Base-by-base conservation (phyloP, 2,113 vertebrate species). In the Apodemus speciosus region DNA sequence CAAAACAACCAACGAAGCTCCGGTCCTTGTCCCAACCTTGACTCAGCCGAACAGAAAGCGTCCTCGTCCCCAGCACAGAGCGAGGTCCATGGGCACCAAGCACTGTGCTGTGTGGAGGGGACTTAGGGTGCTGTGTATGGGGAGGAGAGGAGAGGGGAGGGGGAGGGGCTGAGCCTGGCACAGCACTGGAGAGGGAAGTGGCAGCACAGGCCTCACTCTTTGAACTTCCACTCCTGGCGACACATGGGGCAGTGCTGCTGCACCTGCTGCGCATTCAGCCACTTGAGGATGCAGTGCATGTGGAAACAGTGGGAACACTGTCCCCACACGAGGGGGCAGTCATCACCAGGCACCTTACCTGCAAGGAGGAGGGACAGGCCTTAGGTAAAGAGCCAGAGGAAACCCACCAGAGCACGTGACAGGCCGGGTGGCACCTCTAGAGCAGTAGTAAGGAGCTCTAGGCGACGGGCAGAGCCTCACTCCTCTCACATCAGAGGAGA, bases 191-290 rank as follows among this genome's bases (percentile, higher is more conserved):
- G 9, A 0, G 43, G 58, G 43, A 5, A 5, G 0, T 3, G 62
- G n/a, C 9, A 2, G 30, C 40, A 2, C 15, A 1, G 0, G 21
- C 15, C 9, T 99, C 98, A 99, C 96, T 99, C 99, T 94, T 99
- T 99, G 97, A 99, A 99, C 96, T 99, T 99, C 99, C 99, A 99
- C 97, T 99, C 99, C 97, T 99, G 99, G 14, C 99, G 98, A 96
- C 99, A 99, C 99, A 99, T 99, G 81, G 99, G 99, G 64, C 99
- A 99, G 97, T 99, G 99, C 97, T 99, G 99, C 98, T 99, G 99
- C 51, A 99, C 99, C 96, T 99, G 99, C 98, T 99, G 99, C 0
- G 99, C 99, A 97, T 99, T 99, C 49, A 99, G 98, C 99, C 99
- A 99, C 97, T 99, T 99, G 97, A 99, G 98, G 98, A 99, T 99